These are phyloP conservation scores for Vandiemenella viatica DNA, from an alignment of 2,888 invertebrate species.

Conservation along the genomic window DNA sequence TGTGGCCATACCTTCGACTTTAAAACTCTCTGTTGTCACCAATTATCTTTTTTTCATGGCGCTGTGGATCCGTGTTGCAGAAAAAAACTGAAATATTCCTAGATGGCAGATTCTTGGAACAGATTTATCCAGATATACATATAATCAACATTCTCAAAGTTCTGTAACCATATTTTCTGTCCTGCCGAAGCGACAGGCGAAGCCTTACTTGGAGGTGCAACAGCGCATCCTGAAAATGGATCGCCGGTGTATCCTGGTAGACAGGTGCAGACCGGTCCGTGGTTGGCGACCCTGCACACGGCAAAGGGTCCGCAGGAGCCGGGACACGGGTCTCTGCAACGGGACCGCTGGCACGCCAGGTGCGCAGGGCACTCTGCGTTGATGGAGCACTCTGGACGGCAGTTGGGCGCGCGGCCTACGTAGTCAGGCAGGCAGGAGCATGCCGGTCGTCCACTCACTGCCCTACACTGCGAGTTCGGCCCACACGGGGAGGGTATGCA, in stretches of 20 bases:
- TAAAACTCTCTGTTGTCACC: no score
- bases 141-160: no score
- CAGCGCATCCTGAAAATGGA: conserved; percentile 61
- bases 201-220: conserved; percentile 19
- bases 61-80: no score
- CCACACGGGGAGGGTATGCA: conserved; percentile 76
- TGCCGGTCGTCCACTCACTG: conserved; percentile 57
- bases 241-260: conserved; percentile 65
- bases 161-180: no score
- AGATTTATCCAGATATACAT: no score
- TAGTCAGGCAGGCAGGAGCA: conserved; percentile 68
- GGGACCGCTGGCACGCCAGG: conserved; percentile 66
- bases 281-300: conserved; percentile 64
- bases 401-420: conserved; percentile 70
- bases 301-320: conserved; percentile 71
- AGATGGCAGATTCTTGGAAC: no score
- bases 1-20: no score
- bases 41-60: no score
- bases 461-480: conserved; percentile 65
- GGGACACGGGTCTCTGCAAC: conserved; percentile 68
- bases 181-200: no score
- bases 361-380: conserved; percentile 74
- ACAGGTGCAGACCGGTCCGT: conserved; percentile 72
- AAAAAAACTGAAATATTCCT: no score
- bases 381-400: conserved; percentile 71